Evolutionary conservation across 1,140 invertebrate species (phyloP).

Genomic region (Orius insidiosus): DNA sequence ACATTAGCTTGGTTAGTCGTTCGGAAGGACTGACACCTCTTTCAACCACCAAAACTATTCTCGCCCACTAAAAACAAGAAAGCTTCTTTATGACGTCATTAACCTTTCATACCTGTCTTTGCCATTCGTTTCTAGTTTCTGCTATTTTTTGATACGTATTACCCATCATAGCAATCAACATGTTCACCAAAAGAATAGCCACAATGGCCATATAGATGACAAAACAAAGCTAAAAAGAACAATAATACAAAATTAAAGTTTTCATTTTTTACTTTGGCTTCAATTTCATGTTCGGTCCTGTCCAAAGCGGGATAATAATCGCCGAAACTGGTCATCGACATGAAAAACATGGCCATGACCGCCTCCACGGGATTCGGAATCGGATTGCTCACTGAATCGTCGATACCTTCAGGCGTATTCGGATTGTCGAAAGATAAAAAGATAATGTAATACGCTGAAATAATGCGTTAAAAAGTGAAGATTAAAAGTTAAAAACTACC

Average conservation of each 20-base stretch:
- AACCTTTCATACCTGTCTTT: constrained; percentile 56
- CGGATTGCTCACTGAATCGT: constrained; percentile 43
- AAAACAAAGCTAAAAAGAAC: constrained; percentile 58
- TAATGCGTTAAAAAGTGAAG: not conserved
- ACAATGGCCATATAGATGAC: constrained; percentile 94
- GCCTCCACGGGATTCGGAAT: constrained; percentile 82
- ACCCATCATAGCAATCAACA: constrained; percentile 99
- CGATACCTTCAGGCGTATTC: constrained; percentile 27
- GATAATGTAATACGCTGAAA: constrained; percentile 77
- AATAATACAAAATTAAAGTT: constrained; percentile 3
- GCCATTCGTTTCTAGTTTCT: constrained; percentile 94
- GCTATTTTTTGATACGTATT: constrained; percentile 97
- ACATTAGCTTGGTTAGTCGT: constrained; percentile 62
- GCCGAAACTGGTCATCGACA: constrained; percentile 92
- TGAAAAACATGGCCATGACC: constrained; percentile 92
- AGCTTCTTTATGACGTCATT: not conserved
- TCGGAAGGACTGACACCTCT: constrained; percentile 79
- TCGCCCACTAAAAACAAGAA: constrained; percentile 60
- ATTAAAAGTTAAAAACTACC: constrained; percentile 33
- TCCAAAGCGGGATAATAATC: constrained; percentile 83
- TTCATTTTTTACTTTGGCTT: constrained; percentile 54
- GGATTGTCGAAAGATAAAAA: constrained; percentile 72
- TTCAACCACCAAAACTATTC: constrained; percentile 92
- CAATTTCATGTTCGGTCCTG: constrained; percentile 67
- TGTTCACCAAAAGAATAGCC: constrained; percentile 86